Conservation (phyloP, 53 echinoderm and acorn worm species). For the Henricia sp. region DNA sequence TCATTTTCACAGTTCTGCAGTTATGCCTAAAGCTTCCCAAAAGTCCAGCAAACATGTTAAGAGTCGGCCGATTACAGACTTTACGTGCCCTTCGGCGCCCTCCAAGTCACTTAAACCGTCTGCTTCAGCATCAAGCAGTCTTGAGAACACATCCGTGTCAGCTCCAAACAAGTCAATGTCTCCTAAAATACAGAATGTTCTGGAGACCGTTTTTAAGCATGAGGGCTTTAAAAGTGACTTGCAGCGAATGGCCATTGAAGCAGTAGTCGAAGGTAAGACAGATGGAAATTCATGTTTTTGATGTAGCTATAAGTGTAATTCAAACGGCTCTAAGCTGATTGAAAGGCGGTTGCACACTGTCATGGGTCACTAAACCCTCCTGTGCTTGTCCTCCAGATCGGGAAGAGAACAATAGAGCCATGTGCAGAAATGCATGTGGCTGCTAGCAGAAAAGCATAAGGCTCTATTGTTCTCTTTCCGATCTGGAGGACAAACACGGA, state of each 20-base stretch:
- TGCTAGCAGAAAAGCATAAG: too few species aligned
- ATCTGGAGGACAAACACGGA: too few species aligned
- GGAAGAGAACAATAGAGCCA: too few species aligned
- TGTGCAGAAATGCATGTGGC: too few species aligned
- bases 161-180: neutral
- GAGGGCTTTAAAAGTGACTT: constrained; percentile 67
- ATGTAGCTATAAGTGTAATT: too few species aligned
- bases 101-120: neutral
- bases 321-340: too few species aligned
- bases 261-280: constrained; percentile 75
- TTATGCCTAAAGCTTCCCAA: constrained; percentile 30
- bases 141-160: neutral
- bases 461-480: too few species aligned
- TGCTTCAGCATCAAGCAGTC: neutral
- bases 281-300: too few species aligned
- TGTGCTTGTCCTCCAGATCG: too few species aligned
- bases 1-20: neutral
- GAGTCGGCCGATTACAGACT: constrained; percentile 36
- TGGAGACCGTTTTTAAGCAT: constrained; percentile 75
- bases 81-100: neutral
- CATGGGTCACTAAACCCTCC: too few species aligned
- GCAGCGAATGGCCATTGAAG: constrained; percentile 71
- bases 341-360: too few species aligned
- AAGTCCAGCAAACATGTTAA: constrained; percentile 11
- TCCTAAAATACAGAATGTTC: constrained; percentile 9